These are phyloP conservation scores for Camptogramma bilineatum DNA, from an alignment of 2,888 invertebrate genomes.

Conservation along the genomic window DNA sequence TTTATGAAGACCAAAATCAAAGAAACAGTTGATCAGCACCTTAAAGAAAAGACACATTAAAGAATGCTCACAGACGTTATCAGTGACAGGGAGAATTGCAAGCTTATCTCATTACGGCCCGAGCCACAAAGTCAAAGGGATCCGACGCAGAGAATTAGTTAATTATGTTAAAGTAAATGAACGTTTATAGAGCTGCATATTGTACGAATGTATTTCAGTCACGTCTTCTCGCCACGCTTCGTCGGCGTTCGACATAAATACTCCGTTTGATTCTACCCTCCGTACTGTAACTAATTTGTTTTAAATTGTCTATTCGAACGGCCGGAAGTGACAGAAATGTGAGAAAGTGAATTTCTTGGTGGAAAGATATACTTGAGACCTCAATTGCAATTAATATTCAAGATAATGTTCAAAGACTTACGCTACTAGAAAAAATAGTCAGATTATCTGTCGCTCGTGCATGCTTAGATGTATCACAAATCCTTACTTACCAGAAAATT, in stretches of 20 bases:
- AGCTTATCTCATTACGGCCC: slow-evolving; percentile 31
- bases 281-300: slow-evolving; percentile 40
- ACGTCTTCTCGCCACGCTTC: slow-evolving; percentile 50
- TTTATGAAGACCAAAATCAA: too few species aligned
- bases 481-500: too few species aligned
- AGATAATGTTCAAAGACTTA: too few species aligned
- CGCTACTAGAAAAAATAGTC: too few species aligned
- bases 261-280: slow-evolving; percentile 42
- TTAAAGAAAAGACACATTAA: slow-evolving; percentile 3
- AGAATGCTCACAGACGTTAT: slow-evolving; percentile 27
- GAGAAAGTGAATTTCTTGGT: background rate
- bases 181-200: slow-evolving; percentile 44
- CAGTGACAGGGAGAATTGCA: slow-evolving; percentile 22
- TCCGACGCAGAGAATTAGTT: slow-evolving; percentile 29
- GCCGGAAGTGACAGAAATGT: background rate
- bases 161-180: slow-evolving; percentile 35
- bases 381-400: background rate
- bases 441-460: too few species aligned
- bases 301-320: slow-evolving; percentile 31
- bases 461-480: too few species aligned
- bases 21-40: too few species aligned
- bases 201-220: slow-evolving; percentile 48
- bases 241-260: slow-evolving; percentile 54
- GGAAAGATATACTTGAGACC: background rate
- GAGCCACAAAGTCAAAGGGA: slow-evolving; percentile 33